Evolutionary conservation across 2,888 invertebrate genomes (phyloP), one percentile per base, ranked within the genome.

Genomic region (Microctonus aethiopoides): DNA sequence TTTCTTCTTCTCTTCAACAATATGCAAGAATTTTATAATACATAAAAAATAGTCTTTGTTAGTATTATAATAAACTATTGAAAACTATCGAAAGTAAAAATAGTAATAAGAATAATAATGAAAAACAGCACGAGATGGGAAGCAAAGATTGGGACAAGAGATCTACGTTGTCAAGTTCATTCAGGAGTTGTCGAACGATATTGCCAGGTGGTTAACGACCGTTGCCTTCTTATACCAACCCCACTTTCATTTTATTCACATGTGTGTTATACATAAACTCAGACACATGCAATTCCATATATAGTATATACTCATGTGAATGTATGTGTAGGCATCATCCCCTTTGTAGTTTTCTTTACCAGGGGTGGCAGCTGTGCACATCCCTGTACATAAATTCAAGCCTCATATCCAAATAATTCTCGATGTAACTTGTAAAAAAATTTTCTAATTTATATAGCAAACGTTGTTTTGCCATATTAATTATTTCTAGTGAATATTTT

Each of bases 141-240:
- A 62, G 24, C 57, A 66, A 57, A 68, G 65, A 46, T 46, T 59
- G 63, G 36, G 46, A 39, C 61, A 36, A 60, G 60, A 65, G 59
- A 56, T 36, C 34, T 54, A 36, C 13, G 13, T 32, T 65, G 57
- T 61, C 20, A 70, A 66, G 39, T 32, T 59, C 34, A 57, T 69
- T n/a, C 16, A 16, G 16, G 46, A 46, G 20, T 64, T 65, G 68
- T 70, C 57, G 57, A 70, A n/a, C n/a, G 66, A 68, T 26, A 46
- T 52, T 80, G 81, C 84, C 84, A 84, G 84, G 84, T 84, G 84
- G 83, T 81, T 79, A 79, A 77, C 83, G 83, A 84, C 84, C 84
- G 84, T 84, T 83, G 80, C 80, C 76, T 46, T n/a, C 46, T 46
- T 46, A n/a, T n/a, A n/a, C 74, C 78, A 78, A 79, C 78, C 41